Evolutionary conservation across 1,140 invertebrate genomes (phyloP), one percentile per base, ranked within the genome.

Genomic region (Drosophila pseudoobscura): DNA sequence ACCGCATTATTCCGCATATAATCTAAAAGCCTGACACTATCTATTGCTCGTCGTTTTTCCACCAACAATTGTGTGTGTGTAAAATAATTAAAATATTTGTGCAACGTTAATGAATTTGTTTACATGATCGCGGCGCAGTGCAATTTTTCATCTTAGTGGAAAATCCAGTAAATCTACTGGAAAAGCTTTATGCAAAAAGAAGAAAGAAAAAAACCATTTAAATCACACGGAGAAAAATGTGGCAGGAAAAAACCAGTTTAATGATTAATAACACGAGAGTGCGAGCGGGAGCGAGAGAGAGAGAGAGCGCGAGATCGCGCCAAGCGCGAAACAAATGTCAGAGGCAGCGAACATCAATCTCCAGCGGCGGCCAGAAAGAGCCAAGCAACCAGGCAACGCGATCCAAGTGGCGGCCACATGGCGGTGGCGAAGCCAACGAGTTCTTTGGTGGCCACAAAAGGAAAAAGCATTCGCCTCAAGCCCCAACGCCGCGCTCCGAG

Each of bases 391-490:
- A 57, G 69, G 69, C 63, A 71, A 73, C 51, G 11, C 35, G 35
- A 11, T 39, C 35, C 35, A 39, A 39, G 35, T 39, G 35, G 11
- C 35, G 39, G 45, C 56, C 70, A 60, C 46, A 45, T 64, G 73
- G 68, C 70, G 72, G 69, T 74, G 66, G 13, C 52, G 29, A 47
- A 17, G 54, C 39, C 80, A 84, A 84, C 80, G 72, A 87, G 82
- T 88, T 87, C 82, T 87, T 83, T 87, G 83, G 82, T 87, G 75
- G 84, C 83, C 83, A 88, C 78, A 87, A 88, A 85, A 85, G 82
- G 78, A 85, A 87, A 39, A 87, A 87, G 69, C 78, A 60, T 58
- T 50, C 45, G 51, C 61, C 70, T 60, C 50, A n/a, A 58, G 39
- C 59, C 57, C 24, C 55, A 55, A 50, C 5, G 58, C 47, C 24